These are phyloP conservation scores for Polylopha cassiicola DNA, from an alignment of 2,888 invertebrate genomes.

Conservation along the genomic window DNA sequence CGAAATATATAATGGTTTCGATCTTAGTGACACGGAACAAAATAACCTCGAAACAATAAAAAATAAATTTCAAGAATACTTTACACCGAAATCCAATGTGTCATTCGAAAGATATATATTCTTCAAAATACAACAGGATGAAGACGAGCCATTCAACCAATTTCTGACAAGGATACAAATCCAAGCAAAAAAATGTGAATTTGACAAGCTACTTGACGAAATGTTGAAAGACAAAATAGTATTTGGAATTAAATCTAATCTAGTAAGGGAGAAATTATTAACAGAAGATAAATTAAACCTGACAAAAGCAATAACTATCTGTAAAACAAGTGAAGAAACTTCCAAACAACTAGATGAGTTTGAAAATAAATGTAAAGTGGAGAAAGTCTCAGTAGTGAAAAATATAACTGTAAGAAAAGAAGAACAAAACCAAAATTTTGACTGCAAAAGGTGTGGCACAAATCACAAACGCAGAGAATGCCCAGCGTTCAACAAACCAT, in stretches of 20 bases:
- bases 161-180: slow-evolving; percentile 6
- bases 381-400: not conserved
- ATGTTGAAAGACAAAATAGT: slow-evolving; percentile 5
- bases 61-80: slow-evolving; percentile 15
- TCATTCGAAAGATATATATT: slow-evolving; percentile 25
- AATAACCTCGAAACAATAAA: slow-evolving; percentile 14
- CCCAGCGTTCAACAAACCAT: slow-evolving; percentile 1
- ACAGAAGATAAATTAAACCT: not conserved
- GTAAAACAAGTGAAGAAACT: not conserved
- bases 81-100: slow-evolving; percentile 21
- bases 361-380: slow-evolving; percentile 8
- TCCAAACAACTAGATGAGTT: slow-evolving; percentile 8
- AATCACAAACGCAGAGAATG: slow-evolving; percentile 1
- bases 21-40: slow-evolving; percentile 2
- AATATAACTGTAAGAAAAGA: not conserved
- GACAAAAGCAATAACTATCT: slow-evolving; percentile 7
- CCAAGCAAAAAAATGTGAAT: slow-evolving; percentile 12
- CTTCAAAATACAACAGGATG: slow-evolving; percentile 21
- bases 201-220: slow-evolving; percentile 5
- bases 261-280: slow-evolving; percentile 1
- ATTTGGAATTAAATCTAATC: not conserved
- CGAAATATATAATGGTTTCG: slow-evolving; percentile 13
- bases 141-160: slow-evolving; percentile 3
- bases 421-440: not conserved
- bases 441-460: slow-evolving; percentile 4